Percentiles rank a stretch among this genome's conserved stretches.
Conservation (phyloP, 2,113 vertebrate genomes). For the Perccottus glenii region DNA sequence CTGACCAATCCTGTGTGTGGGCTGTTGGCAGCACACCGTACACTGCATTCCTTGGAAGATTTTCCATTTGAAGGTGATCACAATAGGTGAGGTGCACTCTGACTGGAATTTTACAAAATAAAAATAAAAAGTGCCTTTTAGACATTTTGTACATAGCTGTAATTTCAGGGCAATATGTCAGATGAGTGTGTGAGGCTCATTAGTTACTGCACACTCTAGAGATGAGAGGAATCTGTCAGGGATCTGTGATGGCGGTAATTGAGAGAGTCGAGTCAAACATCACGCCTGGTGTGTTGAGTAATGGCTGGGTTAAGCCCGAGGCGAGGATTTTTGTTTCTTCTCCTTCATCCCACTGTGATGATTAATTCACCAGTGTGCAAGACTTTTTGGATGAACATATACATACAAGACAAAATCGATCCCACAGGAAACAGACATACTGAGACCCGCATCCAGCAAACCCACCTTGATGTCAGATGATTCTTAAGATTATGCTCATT, state of each 20-base stretch:
- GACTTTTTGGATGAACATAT: slow-evolving; percentile 52
- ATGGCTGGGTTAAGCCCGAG: slow-evolving; percentile 60
- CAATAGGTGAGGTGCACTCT: slow-evolving; percentile 50
- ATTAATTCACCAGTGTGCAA: slow-evolving; percentile 64
- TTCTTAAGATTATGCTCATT: slow-evolving; percentile 21
- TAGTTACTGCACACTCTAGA: slow-evolving; percentile 31
- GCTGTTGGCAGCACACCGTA: slow-evolving; percentile 57
- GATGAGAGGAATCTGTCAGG: slow-evolving; percentile 64
- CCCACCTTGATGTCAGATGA: slow-evolving; percentile 15
- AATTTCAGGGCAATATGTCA: slow-evolving; percentile 32
- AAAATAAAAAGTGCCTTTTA: slow-evolving; percentile 42
- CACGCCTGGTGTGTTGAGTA: slow-evolving; percentile 67
- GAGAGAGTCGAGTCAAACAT: slow-evolving; percentile 70
- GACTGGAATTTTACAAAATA: slow-evolving; percentile 47
- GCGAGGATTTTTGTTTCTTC: slow-evolving; percentile 68
- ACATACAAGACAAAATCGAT: slow-evolving; percentile 31
- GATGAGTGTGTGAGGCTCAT: slow-evolving; percentile 27
- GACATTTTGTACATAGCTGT: slow-evolving; percentile 18
- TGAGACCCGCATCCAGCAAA: slow-evolving; percentile 5
- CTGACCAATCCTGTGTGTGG: slow-evolving; percentile 68
- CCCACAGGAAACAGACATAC: slow-evolving; percentile 50
- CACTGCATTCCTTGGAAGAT: slow-evolving; percentile 65
- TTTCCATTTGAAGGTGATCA: slow-evolving; percentile 73
- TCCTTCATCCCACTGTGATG: slow-evolving; percentile 63
- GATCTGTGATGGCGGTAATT: slow-evolving; percentile 62